These are phyloP conservation scores for Penelope pileata DNA, from an alignment of 2,113 vertebrate species.

Conservation along the genomic window DNA sequence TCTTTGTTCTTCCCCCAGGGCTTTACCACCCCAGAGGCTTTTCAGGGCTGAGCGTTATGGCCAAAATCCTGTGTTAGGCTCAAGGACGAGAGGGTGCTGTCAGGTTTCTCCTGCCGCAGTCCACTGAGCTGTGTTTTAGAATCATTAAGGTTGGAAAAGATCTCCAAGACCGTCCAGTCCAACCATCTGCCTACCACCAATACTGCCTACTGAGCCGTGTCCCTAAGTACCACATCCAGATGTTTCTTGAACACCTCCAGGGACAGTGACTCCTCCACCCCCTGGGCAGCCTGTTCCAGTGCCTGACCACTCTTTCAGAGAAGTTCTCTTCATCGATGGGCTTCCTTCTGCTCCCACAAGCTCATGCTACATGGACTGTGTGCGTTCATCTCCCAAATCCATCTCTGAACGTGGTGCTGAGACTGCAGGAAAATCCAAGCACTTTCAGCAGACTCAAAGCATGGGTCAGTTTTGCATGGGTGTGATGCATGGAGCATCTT, in stretches of 20 bases:
- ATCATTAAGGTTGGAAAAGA: no score
- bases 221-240: no score
- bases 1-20: background rate
- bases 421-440: background rate
- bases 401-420: rapidly evolving
- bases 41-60: background rate
- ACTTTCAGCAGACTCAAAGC: background rate
- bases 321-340: background rate
- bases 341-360: background rate
- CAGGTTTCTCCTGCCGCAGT: background rate
- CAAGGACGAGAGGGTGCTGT: background rate
- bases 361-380: background rate
- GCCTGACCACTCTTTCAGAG: no score
- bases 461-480: background rate
- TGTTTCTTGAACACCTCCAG: no score
- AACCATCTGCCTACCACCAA: no score
- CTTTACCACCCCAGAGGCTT: background rate
- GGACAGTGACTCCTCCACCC: no score
- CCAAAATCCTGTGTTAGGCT: background rate
- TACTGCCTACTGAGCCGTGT: no score
- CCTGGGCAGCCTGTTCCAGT: no score
- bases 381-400: background rate
- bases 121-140: background rate
- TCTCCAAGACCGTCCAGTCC: no score
- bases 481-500: rapidly evolving